These are phyloP conservation scores for Neoarius graeffei DNA, from an alignment of 2,113 vertebrate species.

Conservation along the genomic window DNA sequence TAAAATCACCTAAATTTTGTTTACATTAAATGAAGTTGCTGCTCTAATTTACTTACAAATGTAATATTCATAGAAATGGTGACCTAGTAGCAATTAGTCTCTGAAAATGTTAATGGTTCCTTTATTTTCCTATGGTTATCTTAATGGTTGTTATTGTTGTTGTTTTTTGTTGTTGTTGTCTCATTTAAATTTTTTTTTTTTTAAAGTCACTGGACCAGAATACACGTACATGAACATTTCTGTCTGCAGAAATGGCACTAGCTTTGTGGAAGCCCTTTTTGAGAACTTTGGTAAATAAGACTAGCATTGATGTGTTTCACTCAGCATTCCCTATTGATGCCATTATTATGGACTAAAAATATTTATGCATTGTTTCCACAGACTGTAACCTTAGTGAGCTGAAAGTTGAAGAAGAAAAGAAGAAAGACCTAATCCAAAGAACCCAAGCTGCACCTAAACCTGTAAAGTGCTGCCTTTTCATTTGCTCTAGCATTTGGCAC, in stretches of 20 bases:
- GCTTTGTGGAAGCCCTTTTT: slow-evolving; percentile 97
- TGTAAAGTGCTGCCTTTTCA: slow-evolving; percentile 61
- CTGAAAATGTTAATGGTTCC: neutral
- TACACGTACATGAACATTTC: slow-evolving; percentile 92
- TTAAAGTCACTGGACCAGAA: slow-evolving; percentile 80
- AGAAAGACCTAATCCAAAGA: slow-evolving; percentile 63
- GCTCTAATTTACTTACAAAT: neutral
- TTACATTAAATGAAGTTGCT: neutral
- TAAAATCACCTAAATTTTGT: neutral
- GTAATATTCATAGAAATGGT: neutral
- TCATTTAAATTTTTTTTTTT: slow-evolving; percentile 28
- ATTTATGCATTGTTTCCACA: slow-evolving; percentile 55
- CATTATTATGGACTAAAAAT: neutral
- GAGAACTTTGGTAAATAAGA: slow-evolving; percentile 86
- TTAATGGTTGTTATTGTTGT: neutral
- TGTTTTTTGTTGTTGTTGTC: neutral
- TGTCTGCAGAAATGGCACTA: slow-evolving; percentile 89
- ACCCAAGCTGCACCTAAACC: slow-evolving; percentile 62
- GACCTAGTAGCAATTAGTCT: neutral
- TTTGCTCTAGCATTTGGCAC: neutral
- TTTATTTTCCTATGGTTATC: neutral
- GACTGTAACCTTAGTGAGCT: slow-evolving; percentile 90
- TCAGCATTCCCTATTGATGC: neutral
- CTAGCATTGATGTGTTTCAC: neutral
- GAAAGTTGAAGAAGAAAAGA: slow-evolving; percentile 79